These are phyloP conservation scores for Odontamblyopus rebecca DNA, from an alignment of 2,797 vertebrate species.

Conservation along the genomic window DNA sequence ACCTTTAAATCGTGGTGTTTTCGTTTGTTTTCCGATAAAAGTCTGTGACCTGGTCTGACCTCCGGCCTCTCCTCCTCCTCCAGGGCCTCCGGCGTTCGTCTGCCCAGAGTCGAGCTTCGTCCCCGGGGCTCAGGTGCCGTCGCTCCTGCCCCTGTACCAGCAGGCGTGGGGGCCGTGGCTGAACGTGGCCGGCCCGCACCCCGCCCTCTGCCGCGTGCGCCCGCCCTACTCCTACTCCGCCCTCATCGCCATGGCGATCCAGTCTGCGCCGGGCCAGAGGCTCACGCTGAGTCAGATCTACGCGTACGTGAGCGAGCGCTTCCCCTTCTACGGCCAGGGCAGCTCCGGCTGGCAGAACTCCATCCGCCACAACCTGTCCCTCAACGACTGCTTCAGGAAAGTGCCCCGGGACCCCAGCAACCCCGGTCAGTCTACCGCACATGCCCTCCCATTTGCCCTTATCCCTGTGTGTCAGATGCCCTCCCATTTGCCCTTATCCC, in stretches of 20 bases:
- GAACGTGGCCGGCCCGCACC: constrained; percentile 77
- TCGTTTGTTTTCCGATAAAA: no score
- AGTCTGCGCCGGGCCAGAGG: constrained; percentile 83
- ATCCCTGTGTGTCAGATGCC: constrained; percentile 11
- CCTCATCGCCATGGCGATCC: constrained; percentile 96
- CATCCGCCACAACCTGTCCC: constrained; percentile 92
- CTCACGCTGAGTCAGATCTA: constrained; percentile 96
- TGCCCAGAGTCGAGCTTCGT: constrained; percentile 65
- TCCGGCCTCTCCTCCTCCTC: not conserved
- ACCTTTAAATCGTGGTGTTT: no score
- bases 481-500: constrained; percentile 8
- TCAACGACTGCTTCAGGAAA: constrained; percentile 93
- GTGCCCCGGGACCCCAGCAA: constrained; percentile 85
- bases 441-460: constrained; percentile 21
- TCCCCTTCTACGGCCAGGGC: constrained; percentile 92
- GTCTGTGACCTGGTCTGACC: not conserved
- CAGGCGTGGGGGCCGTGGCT: constrained; percentile 83
- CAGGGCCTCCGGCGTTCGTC: not conserved
- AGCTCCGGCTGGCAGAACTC: constrained; percentile 96
- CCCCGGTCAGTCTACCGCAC: constrained; percentile 76
- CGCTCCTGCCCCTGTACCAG: constrained; percentile 78
- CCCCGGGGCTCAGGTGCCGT: constrained; percentile 17
- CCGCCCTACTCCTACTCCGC: constrained; percentile 96
- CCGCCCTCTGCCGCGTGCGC: constrained; percentile 86
- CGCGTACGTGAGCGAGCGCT: constrained; percentile 89